These are phyloP conservation scores for Anoplopoma fimbria DNA, from an alignment of 2,113 vertebrate genomes.

Conservation along the genomic window DNA sequence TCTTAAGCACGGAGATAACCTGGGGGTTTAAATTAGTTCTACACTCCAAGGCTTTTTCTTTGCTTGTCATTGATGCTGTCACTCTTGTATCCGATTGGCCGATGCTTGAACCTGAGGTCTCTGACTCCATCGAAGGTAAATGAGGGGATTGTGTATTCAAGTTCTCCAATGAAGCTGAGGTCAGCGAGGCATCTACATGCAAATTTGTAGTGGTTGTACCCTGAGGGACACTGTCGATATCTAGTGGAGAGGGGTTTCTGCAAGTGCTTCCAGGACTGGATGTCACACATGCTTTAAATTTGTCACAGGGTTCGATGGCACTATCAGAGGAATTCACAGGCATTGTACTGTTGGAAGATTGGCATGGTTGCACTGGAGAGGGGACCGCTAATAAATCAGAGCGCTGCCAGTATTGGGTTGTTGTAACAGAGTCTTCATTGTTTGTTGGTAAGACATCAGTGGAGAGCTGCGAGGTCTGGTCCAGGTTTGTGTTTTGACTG, in stretches of 20 bases:
- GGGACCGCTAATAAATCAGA: conserved; percentile 15
- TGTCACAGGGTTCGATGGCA: conserved; percentile 42
- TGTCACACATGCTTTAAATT: conserved; percentile 30
- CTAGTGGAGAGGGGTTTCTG: conserved; percentile 27
- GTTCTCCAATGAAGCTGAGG: conserved; percentile 33
- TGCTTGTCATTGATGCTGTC: conserved; percentile 72
- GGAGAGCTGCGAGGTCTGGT: conserved; percentile 32
- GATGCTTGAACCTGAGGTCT: conserved; percentile 71
- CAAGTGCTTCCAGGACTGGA: conserved; percentile 25
- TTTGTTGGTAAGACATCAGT: conserved; percentile 47
- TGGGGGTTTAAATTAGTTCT: conserved; percentile 65
- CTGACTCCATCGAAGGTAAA: conserved; percentile 66
- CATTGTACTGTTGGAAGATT: conserved; percentile 13
- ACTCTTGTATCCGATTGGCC: conserved; percentile 25
- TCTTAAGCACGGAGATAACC: conserved; percentile 60
- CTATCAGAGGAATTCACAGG: conserved; percentile 21
- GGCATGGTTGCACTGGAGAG: conserved; percentile 23
- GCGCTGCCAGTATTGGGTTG: neutral
- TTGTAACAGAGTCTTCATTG: conserved; percentile 17
- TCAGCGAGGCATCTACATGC: conserved; percentile 10
- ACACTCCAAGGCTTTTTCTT: conserved; percentile 69
- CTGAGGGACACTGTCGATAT: conserved; percentile 21
- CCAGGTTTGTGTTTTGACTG: conserved; percentile 26
- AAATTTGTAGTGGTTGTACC: conserved; percentile 39
- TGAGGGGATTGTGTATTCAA: conserved; percentile 44